phyloP scores from a whole-genome alignment of 2,888 invertebrate species.

The Tolmerus cingulatus region DNA sequence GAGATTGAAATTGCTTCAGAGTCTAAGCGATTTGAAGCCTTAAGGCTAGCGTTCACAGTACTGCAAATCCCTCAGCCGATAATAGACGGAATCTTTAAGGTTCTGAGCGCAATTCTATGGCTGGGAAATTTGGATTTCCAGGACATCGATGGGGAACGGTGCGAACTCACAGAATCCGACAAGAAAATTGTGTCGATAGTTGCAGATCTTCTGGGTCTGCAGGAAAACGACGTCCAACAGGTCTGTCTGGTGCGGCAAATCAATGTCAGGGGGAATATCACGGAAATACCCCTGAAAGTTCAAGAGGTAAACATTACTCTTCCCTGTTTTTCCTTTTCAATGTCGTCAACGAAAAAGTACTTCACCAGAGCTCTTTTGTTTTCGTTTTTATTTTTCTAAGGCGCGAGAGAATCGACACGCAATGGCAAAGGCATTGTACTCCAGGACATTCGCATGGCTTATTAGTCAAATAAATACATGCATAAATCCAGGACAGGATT shows the following conservation, averaged over 20 bases:
- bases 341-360: not conserved
- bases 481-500: constrained; percentile 86
- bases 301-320: constrained; percentile 71
- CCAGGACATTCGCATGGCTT: constrained; percentile 90
- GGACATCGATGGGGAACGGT: constrained; percentile 88
- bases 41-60: constrained; percentile 87
- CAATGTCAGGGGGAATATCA: constrained; percentile 91
- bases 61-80: constrained; percentile 85
- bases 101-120: constrained; percentile 89
- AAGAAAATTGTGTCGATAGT: constrained; percentile 77
- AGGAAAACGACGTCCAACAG: constrained; percentile 76
- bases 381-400: constrained; percentile 58
- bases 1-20: constrained; percentile 72
- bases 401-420: constrained; percentile 91
- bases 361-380: not conserved
- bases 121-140: constrained; percentile 85
- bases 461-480: constrained; percentile 92
- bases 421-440: constrained; percentile 91
- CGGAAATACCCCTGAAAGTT: constrained; percentile 87
- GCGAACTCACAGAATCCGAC: constrained; percentile 76
- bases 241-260: constrained; percentile 83
- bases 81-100: constrained; percentile 89
- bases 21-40: constrained; percentile 78
- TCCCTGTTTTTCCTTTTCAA: not conserved
- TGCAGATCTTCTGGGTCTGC: constrained; percentile 77